Conservation (phyloP, 2,113 vertebrate genomes). For the Vulpes ferrilata region DNA sequence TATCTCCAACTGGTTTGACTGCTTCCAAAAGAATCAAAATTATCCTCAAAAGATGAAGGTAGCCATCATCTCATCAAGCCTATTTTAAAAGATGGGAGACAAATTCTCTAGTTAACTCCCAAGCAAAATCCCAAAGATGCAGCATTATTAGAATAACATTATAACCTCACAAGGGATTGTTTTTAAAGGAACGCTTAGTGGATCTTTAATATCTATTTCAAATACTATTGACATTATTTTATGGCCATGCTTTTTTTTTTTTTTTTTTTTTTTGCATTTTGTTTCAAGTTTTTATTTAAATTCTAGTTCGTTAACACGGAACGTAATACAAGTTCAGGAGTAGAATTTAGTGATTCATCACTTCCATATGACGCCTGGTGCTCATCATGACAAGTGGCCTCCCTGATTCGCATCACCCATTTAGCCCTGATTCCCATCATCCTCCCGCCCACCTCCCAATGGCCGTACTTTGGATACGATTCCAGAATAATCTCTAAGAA, state of each 20-base stretch:
- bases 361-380: neutral
- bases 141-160: neutral
- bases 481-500: neutral
- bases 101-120: neutral
- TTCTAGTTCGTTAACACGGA: neutral
- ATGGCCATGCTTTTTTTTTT: neutral
- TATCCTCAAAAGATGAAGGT: neutral
- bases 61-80: neutral
- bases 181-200: neutral
- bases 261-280: neutral
- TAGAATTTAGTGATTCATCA: neutral
- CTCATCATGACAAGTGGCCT: neutral
- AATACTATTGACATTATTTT: constrained; percentile 17
- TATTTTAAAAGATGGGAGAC: neutral
- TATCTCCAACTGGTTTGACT: neutral
- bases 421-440: neutral
- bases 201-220: constrained; percentile 35
- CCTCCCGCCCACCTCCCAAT: neutral
- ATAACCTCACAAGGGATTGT: neutral
- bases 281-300: neutral
- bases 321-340: neutral
- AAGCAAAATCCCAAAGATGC: neutral
- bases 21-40: neutral
- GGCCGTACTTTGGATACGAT: neutral
- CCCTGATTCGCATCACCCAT: neutral